Evolutionary conservation across 2,888 invertebrate genomes (phyloP), one percentile per base, ranked within the genome.

Genomic region (Gymnocheta viridis): DNA sequence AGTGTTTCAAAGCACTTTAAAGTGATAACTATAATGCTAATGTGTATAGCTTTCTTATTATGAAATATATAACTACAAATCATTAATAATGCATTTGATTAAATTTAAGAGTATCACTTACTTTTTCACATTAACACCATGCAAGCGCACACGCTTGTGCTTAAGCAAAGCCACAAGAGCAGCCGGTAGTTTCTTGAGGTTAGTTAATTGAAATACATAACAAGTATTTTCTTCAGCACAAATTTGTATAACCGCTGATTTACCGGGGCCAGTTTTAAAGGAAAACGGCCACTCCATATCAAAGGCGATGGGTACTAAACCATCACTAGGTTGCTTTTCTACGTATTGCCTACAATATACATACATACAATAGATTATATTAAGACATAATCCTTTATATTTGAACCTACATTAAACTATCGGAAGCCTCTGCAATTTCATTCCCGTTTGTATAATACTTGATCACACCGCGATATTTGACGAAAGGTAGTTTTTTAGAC

Each of bases 271-370:
- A 0, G 93, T 93, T 90, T 93, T 91, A 87, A 93, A 94, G 76
- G 91, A 93, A 87, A 94, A 94, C 5, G 94, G 94, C 95, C 95
- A 95, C 89, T 95, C 95, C 90, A 94, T 92, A 88, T 95, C 95
- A 88, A 95, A 95, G 4, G 95, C 94, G 82, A 95, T 89, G 4
- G 94, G 93, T 44, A 94, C 90, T 22, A 92, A 85, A 4, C 91
- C 91, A 14, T 72, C 76, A 4, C 88, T 85, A 2, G 67, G 82
- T 78, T 91, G 89, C 29, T 87, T 87, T 2, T 91, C 88, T 1
- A 92, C 90, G 91, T 91, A 91, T 87, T 89, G 88, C 82, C 91
- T 91, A 29, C 4, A 60, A 69, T 12, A 62, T 49, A 24, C 12
- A 19, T 29, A 22, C 38, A 27, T 3, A 47, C 38, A 12, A 66